Conservation (phyloP, 2,113 vertebrate species). For the Archilochus colubris region DNA sequence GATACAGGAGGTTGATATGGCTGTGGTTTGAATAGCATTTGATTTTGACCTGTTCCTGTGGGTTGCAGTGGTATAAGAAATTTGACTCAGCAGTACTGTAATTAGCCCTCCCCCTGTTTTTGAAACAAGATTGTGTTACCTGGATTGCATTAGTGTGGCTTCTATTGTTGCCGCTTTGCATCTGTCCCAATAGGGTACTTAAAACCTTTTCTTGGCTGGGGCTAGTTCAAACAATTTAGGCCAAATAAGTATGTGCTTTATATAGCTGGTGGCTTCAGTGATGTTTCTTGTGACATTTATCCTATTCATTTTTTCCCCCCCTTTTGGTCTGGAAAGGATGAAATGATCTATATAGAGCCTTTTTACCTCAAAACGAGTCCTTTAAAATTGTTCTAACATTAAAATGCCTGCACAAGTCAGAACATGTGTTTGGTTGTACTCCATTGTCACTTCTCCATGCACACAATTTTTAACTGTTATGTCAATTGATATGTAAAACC, state of each 20-base stretch:
- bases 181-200: conserved; percentile 85
- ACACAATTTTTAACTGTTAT: conserved; percentile 61
- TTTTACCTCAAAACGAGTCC: conserved; percentile 56
- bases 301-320: conserved; percentile 56
- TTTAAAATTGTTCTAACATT: conserved; percentile 38
- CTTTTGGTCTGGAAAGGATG: conserved; percentile 67
- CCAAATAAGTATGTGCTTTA: conserved; percentile 81
- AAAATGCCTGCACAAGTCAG: conserved; percentile 43
- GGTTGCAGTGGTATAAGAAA: conserved; percentile 80
- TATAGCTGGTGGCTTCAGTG: conserved; percentile 77
- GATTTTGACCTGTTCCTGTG: conserved; percentile 85
- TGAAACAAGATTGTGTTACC: conserved; percentile 86
- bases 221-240: conserved; percentile 83
- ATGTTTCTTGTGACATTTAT: conserved; percentile 79
- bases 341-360: conserved; percentile 50
- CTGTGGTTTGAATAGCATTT: conserved; percentile 85
- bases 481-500: conserved; percentile 73
- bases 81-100: conserved; percentile 84
- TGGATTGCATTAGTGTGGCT: conserved; percentile 83
- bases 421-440: conserved; percentile 66
- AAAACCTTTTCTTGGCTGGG: conserved; percentile 81
- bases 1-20: conserved; percentile 79
- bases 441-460: conserved; percentile 47
- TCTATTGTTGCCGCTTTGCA: conserved; percentile 82
- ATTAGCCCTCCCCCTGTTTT: conserved; percentile 81